Percentiles rank a stretch among this genome's conserved stretches.
Conservation (phyloP, 1,140 invertebrate genomes). For the Drosophila lacteicornis region DNA sequence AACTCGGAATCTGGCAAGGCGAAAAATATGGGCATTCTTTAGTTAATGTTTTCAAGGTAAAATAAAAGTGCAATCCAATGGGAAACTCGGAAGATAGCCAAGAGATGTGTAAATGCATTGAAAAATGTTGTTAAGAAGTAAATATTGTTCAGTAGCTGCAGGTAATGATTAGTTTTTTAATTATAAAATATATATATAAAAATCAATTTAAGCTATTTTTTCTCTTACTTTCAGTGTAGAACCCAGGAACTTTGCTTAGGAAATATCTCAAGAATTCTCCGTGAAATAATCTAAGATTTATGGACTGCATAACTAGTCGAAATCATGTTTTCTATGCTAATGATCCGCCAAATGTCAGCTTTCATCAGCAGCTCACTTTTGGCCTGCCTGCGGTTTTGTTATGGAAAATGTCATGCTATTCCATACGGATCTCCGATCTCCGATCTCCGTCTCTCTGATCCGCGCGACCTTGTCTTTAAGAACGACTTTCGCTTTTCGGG, state of each 20-base stretch:
- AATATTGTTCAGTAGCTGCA: background rate
- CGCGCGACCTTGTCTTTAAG: slow-evolving; percentile 52
- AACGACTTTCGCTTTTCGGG: slow-evolving; percentile 62
- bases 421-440: slow-evolving; percentile 4
- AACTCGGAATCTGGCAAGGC: background rate
- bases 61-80: too few species aligned
- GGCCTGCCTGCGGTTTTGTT: slow-evolving; percentile 2
- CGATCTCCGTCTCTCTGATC: background rate
- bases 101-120: background rate
- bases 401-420: slow-evolving; percentile 16
- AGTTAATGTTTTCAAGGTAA: background rate
- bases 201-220: background rate
- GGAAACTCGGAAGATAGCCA: background rate
- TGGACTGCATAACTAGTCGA: slow-evolving; percentile 15
- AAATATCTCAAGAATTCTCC: slow-evolving; percentile 15
- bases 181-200: background rate
- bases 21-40: background rate
- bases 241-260: background rate
- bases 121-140: background rate
- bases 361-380: slow-evolving; percentile 24
- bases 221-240: slow-evolving; percentile 2
- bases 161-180: background rate
- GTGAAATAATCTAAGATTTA: slow-evolving; percentile 25
- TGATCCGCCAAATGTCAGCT: slow-evolving; percentile 24
- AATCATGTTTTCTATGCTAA: slow-evolving; percentile 46